phyloP scores from a whole-genome alignment of 2,113 vertebrate species.

The Hystrix brachyura region DNA sequence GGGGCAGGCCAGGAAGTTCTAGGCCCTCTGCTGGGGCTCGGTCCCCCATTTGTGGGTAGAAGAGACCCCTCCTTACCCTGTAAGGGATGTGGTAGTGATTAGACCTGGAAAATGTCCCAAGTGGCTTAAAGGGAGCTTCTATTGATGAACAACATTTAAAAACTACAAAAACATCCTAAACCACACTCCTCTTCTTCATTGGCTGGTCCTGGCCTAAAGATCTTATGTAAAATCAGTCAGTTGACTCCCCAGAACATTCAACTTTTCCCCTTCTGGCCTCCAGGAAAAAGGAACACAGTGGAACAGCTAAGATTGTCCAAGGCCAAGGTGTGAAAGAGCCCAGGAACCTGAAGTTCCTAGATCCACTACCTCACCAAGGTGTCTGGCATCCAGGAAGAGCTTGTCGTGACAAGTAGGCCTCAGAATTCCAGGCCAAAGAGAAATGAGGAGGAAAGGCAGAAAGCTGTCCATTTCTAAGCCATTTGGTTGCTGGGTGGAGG shows the following conservation, averaged over 20 bases:
- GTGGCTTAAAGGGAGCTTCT: not conserved
- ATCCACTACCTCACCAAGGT: not conserved
- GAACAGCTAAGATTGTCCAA: not conserved
- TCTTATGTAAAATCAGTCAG: not conserved
- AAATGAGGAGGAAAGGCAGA: slow-evolving; percentile 1
- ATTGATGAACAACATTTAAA: not conserved
- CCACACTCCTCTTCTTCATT: not conserved
- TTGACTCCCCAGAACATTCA: not conserved
- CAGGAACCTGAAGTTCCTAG: not conserved
- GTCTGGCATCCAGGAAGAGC: not conserved
- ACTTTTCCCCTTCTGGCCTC: not conserved
- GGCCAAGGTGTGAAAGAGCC: not conserved
- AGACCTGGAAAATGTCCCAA: not conserved
- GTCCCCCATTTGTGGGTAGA: not conserved
- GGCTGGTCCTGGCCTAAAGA: not conserved
- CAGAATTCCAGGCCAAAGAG: not conserved
- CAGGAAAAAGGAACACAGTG: not conserved
- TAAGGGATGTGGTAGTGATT: not conserved
- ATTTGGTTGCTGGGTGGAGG: not conserved
- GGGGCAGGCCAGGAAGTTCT: not conserved
- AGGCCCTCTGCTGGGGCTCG: not conserved
- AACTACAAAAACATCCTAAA: not conserved
- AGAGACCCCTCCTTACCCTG: not conserved
- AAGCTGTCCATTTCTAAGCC: slow-evolving; percentile 25
- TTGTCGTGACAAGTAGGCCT: slow-evolving; percentile 55